Evolutionary conservation across 2,113 vertebrate species (phyloP).

Genomic region (rabbit (Oryctolagus cuniculus)): mOryCun1.1 NC_091432.1:75714001-75714500

Average conservation of each 20-base stretch:
- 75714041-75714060: not conserved
- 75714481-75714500: not conserved
- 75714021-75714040: not conserved
- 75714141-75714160: not conserved
- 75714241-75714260: not conserved
- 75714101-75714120: not conserved
- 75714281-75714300: constrained; percentile 18
- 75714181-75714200: not conserved
- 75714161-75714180: not conserved
- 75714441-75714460: not conserved
- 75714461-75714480: constrained; percentile 15
- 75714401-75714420: not conserved
- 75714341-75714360: not conserved
- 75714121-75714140: not conserved
- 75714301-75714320: not conserved
- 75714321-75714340: not conserved
- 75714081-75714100: not conserved
- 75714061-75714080: not conserved
- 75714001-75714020: not conserved
- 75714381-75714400: not conserved
- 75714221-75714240: not conserved
- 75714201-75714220: not conserved
- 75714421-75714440: not conserved
- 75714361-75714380: not conserved
- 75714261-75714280: not conserved